These are phyloP conservation scores for Falco columbarius DNA, from an alignment of 2,797 vertebrate species.

Conservation along the genomic window DNA sequence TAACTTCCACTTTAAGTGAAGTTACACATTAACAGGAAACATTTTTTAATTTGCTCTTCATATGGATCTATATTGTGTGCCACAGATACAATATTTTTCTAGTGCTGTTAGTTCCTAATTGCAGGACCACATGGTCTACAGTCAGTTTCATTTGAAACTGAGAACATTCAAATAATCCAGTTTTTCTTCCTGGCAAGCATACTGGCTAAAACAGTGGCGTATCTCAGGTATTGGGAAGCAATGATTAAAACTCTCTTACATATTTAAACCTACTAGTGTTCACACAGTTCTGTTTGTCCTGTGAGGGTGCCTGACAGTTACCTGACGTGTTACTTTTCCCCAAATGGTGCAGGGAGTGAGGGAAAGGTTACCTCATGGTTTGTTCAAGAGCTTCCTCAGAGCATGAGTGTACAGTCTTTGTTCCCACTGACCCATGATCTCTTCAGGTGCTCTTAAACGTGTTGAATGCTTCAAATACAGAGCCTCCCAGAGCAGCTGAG, in stretches of 20 bases:
- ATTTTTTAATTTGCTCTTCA: neutral
- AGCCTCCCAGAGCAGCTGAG: neutral
- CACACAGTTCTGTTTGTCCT: neutral
- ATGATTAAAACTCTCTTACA: neutral
- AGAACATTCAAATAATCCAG: neutral
- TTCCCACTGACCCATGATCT: neutral
- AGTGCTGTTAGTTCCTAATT: neutral
- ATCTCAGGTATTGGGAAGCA: neutral
- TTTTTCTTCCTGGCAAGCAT: neutral
- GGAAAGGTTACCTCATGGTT: neutral
- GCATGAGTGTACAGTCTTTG: neutral
- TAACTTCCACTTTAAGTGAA: neutral
- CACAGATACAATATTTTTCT: neutral
- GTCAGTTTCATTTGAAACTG: neutral
- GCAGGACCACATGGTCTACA: neutral
- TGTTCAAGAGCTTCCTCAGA: neutral
- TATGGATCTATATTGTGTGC: neutral
- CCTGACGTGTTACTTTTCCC: neutral
- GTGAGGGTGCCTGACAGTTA: neutral
- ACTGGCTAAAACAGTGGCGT: neutral
- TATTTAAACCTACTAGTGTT: neutral
- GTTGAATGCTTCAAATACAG: neutral
- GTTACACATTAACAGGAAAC: neutral
- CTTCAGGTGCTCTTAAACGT: neutral
- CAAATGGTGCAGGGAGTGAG: neutral